phyloP scores from a whole-genome alignment of 2,797 vertebrate species.

The Alcedo atthis region DNA sequence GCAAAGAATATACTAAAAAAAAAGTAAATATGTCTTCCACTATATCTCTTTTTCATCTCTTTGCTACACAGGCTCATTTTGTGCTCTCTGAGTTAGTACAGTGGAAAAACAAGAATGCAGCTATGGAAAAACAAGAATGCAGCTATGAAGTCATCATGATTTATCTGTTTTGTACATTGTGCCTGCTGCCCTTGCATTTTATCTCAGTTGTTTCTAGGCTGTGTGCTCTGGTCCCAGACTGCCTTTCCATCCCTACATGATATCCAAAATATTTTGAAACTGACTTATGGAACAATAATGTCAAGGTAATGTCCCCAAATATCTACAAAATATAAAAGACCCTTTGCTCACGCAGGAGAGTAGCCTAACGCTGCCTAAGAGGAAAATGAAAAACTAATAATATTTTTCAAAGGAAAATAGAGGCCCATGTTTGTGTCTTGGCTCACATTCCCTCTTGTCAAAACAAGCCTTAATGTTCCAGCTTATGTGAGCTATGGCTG shows the following conservation, averaged over 20 bases:
- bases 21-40: conserved; percentile 17
- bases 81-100: background rate
- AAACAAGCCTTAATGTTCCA: background rate
- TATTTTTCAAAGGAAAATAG: conserved; percentile 30
- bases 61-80: background rate
- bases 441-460: background rate
- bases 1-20: background rate
- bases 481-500: background rate
- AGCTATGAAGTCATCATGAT: conserved; percentile 7
- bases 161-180: conserved; percentile 39
- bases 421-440: background rate
- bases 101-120: conserved; percentile 12
- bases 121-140: conserved; percentile 12
- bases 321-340: background rate
- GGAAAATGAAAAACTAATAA: conserved; percentile 4
- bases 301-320: conserved; percentile 2
- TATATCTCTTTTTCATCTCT: background rate
- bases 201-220: conserved; percentile 17
- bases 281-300: conserved; percentile 11
- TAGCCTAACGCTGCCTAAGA: background rate
- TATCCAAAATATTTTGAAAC: conserved; percentile 23
- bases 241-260: background rate
- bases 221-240: background rate
- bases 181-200: conserved; percentile 12
- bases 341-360: background rate